Base-by-base conservation (phyloP, 2,113 vertebrate species). In the Orientallactaga bullata region DNA sequence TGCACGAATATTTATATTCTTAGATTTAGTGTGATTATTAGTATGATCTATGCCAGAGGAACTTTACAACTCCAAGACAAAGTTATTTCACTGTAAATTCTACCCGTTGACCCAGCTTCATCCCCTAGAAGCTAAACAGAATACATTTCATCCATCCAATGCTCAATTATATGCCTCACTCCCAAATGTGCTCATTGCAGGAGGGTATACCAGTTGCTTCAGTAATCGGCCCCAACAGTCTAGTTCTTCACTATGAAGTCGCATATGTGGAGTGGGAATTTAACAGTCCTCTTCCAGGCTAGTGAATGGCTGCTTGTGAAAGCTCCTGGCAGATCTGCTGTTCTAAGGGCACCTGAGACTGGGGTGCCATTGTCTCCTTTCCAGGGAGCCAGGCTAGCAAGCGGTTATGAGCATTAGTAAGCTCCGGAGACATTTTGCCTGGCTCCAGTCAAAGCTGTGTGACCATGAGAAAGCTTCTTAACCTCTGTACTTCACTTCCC, bases 31-130 rank as follows among this genome's bases (percentile, higher is more conserved):
- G 10, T 37, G 55, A 55, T 55, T 55, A 55, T 55, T 47, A 87
- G 78, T 66, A 1, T 39, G 69, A 76, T 26, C 83, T 74, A 16
- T 26, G 26, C 51, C 16, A 87, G 47, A 71, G 17, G 32, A 65
- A 10, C 20, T 76, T 92, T 85, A 63, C 61, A 90, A 85, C 76
- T 51, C 84, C 15, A 74, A 93, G 78, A 83, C 18, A 42, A 85
- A 84, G 71, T 39, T 55, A 30, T 15, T 12, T 65, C 65, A 68
- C n/a, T 60, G 13, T n/a, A 32, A 55, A n/a, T 73, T 82, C 82
- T 26, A 30, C 32, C 16, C 30, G 16, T 4, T 69, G 58, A 3
- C 39, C 58, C 77, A 72, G 63, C 15, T 26, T 26, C 39, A 30
- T 58, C 28, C 18, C 85, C 60, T 9, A 12, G n/a, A 47, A 79